phyloP scores from a whole-genome alignment of 1,140 invertebrate genomes.

The Babylonia areolata region DNA sequence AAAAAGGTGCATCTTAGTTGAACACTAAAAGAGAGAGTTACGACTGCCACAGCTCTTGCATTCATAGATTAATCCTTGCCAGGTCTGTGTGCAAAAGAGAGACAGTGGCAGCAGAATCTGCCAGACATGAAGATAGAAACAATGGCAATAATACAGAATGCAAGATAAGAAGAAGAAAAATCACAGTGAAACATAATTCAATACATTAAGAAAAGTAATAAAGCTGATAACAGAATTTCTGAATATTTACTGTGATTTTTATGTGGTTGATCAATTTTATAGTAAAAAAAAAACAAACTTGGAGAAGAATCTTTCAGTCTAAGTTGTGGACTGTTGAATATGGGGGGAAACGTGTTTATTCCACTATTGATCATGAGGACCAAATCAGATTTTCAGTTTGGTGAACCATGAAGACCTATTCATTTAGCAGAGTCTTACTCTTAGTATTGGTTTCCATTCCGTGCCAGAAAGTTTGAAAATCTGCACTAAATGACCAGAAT shows the following conservation, averaged over 20 bases:
- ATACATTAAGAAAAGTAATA: no score
- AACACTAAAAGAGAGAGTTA: not conserved
- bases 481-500: not conserved
- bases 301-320: no score
- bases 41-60: not conserved
- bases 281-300: no score
- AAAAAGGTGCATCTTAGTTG: not conserved
- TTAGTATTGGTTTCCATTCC: no score
- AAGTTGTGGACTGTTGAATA: no score
- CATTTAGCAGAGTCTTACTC: no score
- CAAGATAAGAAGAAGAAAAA: not conserved
- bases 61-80: not conserved
- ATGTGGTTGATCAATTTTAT: not conserved
- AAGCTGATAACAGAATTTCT: no score
- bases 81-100: not conserved
- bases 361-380: no score
- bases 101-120: not conserved
- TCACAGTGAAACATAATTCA: not conserved
- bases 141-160: no score
- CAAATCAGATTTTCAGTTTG: no score
- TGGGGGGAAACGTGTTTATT: no score
- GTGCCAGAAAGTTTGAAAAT: not conserved
- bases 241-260: not conserved
- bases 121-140: not conserved
- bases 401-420: no score